A percentile compares a stretch with the other conserved stretches of the same genome.
Conservation (phyloP, 2,797 vertebrate species). For the Bovichtus variegatus region DNA sequence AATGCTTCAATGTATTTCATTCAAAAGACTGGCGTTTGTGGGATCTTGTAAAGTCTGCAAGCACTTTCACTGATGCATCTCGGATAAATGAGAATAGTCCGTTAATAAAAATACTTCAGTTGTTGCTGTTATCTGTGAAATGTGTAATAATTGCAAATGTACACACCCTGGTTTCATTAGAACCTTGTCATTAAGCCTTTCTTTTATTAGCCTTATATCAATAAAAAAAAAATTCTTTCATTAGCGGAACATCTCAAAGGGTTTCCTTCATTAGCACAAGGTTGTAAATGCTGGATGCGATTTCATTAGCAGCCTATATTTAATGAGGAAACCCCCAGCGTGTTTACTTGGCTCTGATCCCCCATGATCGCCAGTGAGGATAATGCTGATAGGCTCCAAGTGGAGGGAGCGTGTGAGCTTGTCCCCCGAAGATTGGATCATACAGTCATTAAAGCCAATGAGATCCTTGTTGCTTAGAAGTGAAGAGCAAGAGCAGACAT, state of each 20-base stretch:
- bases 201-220: constrained; percentile 72
- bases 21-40: constrained; percentile 56
- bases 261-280: constrained; percentile 74
- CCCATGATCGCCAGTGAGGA: constrained; percentile 49
- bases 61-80: constrained; percentile 36
- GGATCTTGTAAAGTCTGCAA: constrained; percentile 59
- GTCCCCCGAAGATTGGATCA: constrained; percentile 56
- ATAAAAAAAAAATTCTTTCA: constrained; percentile 61
- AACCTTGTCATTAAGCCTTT: constrained; percentile 71
- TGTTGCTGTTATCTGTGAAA: constrained; percentile 16
- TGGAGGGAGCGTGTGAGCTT: constrained; percentile 36
- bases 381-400: constrained; percentile 68
- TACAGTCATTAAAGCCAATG: constrained; percentile 66
- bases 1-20: constrained; percentile 65
- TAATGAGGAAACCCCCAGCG: constrained; percentile 75
- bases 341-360: constrained; percentile 71
- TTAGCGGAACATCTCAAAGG: constrained; percentile 71
- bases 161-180: constrained; percentile 74
- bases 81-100: constrained; percentile 35
- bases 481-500: constrained; percentile 70
- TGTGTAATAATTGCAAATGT: constrained; percentile 54
- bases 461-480: constrained; percentile 46
- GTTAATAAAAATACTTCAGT: constrained; percentile 41
- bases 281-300: constrained; percentile 69
- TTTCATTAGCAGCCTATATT: constrained; percentile 74